Evolutionary conservation across 2,113 vertebrate species (phyloP), one percentile per base, ranked within the genome.

Genomic region (Dermatemys mawii): DNA sequence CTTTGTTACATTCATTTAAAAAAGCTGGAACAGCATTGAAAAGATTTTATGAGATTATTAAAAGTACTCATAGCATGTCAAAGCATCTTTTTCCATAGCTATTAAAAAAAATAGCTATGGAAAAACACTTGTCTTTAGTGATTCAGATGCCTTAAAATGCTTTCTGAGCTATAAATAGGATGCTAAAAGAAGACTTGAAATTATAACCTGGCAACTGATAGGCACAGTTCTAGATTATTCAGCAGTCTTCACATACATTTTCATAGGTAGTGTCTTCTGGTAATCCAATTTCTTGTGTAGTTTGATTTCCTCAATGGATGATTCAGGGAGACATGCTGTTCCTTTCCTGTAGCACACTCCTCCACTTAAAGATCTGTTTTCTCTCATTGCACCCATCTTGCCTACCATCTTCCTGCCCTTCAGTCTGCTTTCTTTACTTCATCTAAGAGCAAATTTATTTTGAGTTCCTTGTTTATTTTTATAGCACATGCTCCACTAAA

Each of bases 331-430:
- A 51, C 24, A 11, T 22, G 26, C 41, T 84, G 21, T 67, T 49
- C 51, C 26, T 21, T 85, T 85, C 46, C 24, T 50, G 9, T n/a
- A n/a, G 54, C 49, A 21, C 2, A 13, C 79, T 70, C 5, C 44
- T 46, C 11, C 81, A 60, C 38, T 48, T 38, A 76, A 67, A 46
- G 1, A 1, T 0, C 0, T 4, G 3, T 78, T 63, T 85, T 87
- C 17, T 78, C 24, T 70, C 12, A 1, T 41, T 57, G 51, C 2
- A 19, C 75, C 19, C 35, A 38, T 73, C 38, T 79, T 81, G 27
- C 57, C 46, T 21, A 0, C 8, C 0, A 13, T 9, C 67, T 81
- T 51, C 51, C 50, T 78, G 38, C 49, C 55, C 55, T 87, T 50
- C 32, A 10, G 46, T 76, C 38, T 54, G 2, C 55, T 84, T 89